phyloP scores from a whole-genome alignment of 2,113 vertebrate genomes.

The Phylloscopus trochiloides region DNA sequence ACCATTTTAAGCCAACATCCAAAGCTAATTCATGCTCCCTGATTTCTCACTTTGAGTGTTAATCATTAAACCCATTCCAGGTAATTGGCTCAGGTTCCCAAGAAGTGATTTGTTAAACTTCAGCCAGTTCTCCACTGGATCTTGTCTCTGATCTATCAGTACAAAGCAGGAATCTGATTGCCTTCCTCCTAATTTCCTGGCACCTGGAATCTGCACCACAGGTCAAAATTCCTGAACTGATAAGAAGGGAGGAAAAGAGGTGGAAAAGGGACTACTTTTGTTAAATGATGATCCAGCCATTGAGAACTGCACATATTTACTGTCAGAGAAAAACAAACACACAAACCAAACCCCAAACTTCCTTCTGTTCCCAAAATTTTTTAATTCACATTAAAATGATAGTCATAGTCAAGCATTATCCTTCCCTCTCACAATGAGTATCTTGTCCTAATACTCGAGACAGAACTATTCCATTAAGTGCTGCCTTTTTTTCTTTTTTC shows the following conservation, averaged over 20 bases:
- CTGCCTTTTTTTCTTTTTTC: background rate
- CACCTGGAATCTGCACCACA: background rate
- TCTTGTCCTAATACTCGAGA: background rate
- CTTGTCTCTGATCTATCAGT: background rate
- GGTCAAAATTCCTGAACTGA: background rate
- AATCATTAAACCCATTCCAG: constrained; percentile 6
- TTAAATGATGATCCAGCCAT: background rate
- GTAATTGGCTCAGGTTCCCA: background rate
- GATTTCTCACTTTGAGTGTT: background rate
- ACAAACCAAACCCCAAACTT: background rate
- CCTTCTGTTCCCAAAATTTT: background rate
- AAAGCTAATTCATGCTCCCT: background rate
- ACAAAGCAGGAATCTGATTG: background rate
- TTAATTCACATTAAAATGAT: background rate
- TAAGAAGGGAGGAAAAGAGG: background rate
- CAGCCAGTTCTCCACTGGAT: background rate
- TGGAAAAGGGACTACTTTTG: background rate
- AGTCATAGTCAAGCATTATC: background rate
- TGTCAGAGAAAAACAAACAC: rapidly evolving
- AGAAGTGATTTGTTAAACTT: background rate
- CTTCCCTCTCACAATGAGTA: background rate
- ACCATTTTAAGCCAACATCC: background rate
- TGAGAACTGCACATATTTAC: background rate
- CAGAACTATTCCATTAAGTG: background rate
- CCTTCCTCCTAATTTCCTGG: background rate